Conservation (phyloP, 2,113 vertebrate species). For the Nanorana parkeri region DNA sequence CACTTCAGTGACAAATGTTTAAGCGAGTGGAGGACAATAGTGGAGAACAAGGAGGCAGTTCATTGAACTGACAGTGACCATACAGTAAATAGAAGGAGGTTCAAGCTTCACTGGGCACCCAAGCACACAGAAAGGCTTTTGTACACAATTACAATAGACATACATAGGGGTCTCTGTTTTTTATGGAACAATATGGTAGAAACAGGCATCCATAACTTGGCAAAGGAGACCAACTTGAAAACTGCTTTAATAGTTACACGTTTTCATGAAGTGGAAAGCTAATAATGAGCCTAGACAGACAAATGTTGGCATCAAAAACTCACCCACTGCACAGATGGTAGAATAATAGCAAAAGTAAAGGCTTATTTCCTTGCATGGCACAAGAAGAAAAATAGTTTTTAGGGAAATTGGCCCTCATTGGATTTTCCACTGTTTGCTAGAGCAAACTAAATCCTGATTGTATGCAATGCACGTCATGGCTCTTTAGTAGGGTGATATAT, state of each 20-base stretch:
- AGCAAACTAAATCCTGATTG: too few relatives aligned
- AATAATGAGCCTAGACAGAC: neutral
- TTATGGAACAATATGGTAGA: conserved; percentile 71
- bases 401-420: too few relatives aligned
- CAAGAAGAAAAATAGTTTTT: too few relatives aligned
- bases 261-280: conserved; percentile 5
- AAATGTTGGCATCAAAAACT: neutral
- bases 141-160: conserved; percentile 76
- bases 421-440: too few relatives aligned
- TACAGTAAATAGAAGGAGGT: conserved; percentile 83
- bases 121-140: conserved; percentile 77
- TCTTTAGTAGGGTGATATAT: too few relatives aligned
- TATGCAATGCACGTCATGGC: too few relatives aligned
- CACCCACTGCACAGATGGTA: neutral
- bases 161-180: conserved; percentile 78
- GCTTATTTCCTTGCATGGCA: too few relatives aligned
- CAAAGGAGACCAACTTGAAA: conserved; percentile 42
- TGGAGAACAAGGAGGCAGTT: conserved; percentile 82
- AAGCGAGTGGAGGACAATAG: conserved; percentile 83
- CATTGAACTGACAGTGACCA: conserved; percentile 87
- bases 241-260: neutral
- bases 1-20: conserved; percentile 85
- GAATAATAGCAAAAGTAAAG: neutral
- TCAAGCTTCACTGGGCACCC: conserved; percentile 80
- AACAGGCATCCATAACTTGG: conserved; percentile 59